Evolutionary conservation across 2,888 invertebrate genomes (phyloP).

Genomic region (Falcaria lacertinaria): DNA sequence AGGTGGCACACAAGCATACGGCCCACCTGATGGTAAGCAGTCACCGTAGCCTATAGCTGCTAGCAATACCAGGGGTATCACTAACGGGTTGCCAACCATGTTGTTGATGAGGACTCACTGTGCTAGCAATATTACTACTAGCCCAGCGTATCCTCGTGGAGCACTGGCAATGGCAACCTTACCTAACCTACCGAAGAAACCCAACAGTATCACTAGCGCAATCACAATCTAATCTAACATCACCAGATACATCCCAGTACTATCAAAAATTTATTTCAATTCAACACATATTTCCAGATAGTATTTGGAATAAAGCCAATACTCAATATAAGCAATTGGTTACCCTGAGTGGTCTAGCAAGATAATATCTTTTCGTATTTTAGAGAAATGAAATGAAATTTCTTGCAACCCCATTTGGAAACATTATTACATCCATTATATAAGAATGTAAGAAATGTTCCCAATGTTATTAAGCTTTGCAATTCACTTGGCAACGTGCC

Average conservation of each 20-base stretch:
- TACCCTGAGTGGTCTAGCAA: slow-evolving; percentile 32
- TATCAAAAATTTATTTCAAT: slow-evolving; percentile 15
- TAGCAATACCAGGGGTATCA: too few relatives aligned
- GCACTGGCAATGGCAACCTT: too few relatives aligned
- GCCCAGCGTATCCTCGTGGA: too few relatives aligned
- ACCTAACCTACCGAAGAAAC: too few relatives aligned
- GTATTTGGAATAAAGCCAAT: slow-evolving; percentile 53
- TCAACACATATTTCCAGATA: slow-evolving; percentile 24
- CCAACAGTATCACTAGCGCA: too few relatives aligned
- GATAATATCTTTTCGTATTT: slow-evolving; percentile 48
- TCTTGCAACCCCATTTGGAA: slow-evolving; percentile 6
- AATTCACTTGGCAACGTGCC: not conserved
- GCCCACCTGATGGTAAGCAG: too few relatives aligned
- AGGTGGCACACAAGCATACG: too few relatives aligned
- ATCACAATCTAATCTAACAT: too few relatives aligned
- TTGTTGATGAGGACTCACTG: too few relatives aligned
- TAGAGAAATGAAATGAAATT: slow-evolving; percentile 33
- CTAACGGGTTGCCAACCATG: too few relatives aligned
- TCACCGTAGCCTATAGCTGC: too few relatives aligned
- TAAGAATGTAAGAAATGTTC: not conserved
- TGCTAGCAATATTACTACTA: too few relatives aligned
- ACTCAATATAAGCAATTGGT: slow-evolving; percentile 49
- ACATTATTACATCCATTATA: not conserved
- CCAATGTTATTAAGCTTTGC: not conserved
- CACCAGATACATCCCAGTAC: not conserved